A percentile compares a stretch with the other conserved stretches of the same genome.
Conservation (phyloP, 2,888 invertebrate genomes). For the Lottia scabra region DNA sequence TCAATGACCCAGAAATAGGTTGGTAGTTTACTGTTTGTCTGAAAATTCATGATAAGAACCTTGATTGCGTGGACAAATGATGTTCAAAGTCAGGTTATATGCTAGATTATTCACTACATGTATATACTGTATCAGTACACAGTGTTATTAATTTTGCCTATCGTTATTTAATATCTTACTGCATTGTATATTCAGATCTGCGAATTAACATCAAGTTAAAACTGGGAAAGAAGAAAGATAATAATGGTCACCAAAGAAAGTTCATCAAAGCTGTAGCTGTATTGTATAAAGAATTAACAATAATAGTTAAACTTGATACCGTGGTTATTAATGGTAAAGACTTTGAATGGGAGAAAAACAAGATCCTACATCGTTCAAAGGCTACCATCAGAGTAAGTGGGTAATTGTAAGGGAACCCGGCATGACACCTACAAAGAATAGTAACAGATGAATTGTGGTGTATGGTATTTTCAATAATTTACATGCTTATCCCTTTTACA, state of each 20-base stretch:
- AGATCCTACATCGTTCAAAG: not conserved
- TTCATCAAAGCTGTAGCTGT: conserved; percentile 18
- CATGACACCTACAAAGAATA: too few relatives aligned
- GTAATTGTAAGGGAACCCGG: too few relatives aligned
- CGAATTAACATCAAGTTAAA: conserved; percentile 18
- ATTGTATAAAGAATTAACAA: conserved; percentile 5
- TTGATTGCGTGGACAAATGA: too few relatives aligned
- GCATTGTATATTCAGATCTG: conserved; percentile 9
- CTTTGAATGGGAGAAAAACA: conserved; percentile 5
- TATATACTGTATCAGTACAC: too few relatives aligned
- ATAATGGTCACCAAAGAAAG: conserved; percentile 1
- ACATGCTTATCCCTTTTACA: too few relatives aligned
- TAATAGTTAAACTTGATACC: conserved; percentile 13
- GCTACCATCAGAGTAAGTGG: not conserved
- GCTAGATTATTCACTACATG: too few relatives aligned
- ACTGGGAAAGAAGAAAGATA: conserved; percentile 2
- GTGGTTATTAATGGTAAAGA: conserved; percentile 14
- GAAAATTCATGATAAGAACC: too few relatives aligned
- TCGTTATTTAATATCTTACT: not conserved
- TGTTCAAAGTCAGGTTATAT: too few relatives aligned
- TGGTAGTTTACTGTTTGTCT: not conserved
- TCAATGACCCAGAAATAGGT: conserved; percentile 38
- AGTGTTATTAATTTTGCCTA: too few relatives aligned
- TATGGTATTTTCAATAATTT: too few relatives aligned
- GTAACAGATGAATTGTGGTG: too few relatives aligned